Evolutionary conservation across 2,888 invertebrate species (phyloP).

Genomic region (Dasysyrphus albostriatus): DNA sequence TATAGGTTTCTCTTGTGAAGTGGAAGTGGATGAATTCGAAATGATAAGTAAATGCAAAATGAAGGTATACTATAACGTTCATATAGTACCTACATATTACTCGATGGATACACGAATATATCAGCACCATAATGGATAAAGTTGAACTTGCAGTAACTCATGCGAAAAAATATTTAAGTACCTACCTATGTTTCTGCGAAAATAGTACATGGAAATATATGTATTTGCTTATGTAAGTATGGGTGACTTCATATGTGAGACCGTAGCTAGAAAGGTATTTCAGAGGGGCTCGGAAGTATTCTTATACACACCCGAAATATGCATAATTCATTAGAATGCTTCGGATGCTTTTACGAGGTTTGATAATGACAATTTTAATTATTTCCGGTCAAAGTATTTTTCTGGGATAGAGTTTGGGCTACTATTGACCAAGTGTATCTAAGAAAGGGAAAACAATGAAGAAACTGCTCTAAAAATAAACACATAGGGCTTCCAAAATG

Average conservation of each 20-base stretch:
- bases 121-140: constrained; percentile 39
- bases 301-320: too few species aligned
- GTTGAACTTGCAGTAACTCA: constrained; percentile 43
- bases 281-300: not conserved
- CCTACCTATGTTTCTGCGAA: constrained; percentile 3
- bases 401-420: too few species aligned
- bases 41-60: constrained; percentile 34
- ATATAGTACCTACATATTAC: not conserved
- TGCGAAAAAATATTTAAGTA: constrained; percentile 28
- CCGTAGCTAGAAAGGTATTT: not conserved
- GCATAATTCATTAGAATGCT: too few species aligned
- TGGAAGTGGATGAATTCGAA: constrained; percentile 38
- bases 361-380: too few species aligned
- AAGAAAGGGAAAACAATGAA: too few species aligned
- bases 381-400: too few species aligned
- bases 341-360: too few species aligned
- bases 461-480: too few species aligned
- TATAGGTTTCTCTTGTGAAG: constrained; percentile 23
- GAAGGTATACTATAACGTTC: constrained; percentile 5
- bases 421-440: too few species aligned
- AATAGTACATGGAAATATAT: not conserved
- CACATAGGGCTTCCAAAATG: too few species aligned
- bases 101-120: constrained; percentile 39
- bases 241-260: not conserved
- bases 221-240: not conserved